A percentile compares a stretch with the other conserved stretches of the same genome.
phyloP scores from a whole-genome alignment of 2,113 vertebrate genomes.

The Sprattus sprattus region DNA sequence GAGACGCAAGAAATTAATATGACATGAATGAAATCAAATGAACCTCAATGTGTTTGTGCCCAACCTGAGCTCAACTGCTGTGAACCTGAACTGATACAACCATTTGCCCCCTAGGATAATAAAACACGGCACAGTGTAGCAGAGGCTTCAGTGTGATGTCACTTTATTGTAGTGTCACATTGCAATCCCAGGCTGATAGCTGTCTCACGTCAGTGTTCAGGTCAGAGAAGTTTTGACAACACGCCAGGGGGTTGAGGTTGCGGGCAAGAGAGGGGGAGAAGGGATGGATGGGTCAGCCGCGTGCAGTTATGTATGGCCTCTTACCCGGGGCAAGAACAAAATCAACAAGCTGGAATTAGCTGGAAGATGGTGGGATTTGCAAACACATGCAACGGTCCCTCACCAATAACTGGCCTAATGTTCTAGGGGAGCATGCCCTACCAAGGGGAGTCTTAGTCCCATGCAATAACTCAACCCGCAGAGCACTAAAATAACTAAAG shows the following conservation, averaged over 20 bases:
- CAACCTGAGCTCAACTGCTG: background rate
- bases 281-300: background rate
- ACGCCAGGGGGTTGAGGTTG: background rate
- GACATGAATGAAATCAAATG: background rate
- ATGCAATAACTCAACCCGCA: background rate
- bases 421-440: background rate
- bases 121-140: background rate
- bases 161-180: background rate
- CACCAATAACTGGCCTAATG: background rate
- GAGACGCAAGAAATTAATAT: background rate
- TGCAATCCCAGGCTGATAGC: background rate
- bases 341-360: background rate
- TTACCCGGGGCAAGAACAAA: background rate
- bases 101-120: background rate
- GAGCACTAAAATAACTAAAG: background rate
- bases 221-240: slow-evolving; percentile 1
- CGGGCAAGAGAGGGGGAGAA: background rate
- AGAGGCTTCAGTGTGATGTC: background rate
- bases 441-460: background rate
- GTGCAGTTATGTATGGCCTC: background rate
- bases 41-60: background rate
- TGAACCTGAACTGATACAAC: background rate
- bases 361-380: background rate
- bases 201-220: background rate
- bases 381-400: background rate